A percentile compares a stretch with the other conserved stretches of the same genome.
Conservation (phyloP, 2,888 invertebrate genomes). For the Volucella inanis region DNA sequence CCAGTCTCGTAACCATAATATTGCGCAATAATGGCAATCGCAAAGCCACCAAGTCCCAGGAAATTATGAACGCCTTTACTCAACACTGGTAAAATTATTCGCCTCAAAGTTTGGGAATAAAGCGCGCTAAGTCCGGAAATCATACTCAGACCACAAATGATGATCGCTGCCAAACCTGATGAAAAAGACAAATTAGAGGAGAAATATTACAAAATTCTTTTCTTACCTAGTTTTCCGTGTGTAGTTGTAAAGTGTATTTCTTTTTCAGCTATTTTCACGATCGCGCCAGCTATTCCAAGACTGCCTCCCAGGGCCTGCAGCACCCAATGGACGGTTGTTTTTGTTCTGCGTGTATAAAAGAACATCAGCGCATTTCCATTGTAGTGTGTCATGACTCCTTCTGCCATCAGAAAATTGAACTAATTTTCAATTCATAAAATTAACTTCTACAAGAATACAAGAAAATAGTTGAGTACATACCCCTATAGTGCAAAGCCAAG, state of each 20-base stretch:
- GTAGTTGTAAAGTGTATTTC: constrained; percentile 73
- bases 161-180: constrained; percentile 75
- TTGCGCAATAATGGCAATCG: constrained; percentile 78
- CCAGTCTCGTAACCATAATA: constrained; percentile 80
- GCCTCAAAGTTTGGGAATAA: constrained; percentile 75
- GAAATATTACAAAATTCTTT: not conserved
- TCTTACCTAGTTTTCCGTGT: constrained; percentile 75
- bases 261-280: constrained; percentile 77
- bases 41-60: constrained; percentile 78
- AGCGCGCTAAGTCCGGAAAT: constrained; percentile 78
- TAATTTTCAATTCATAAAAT: constrained; percentile 22
- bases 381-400: constrained; percentile 80
- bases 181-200: too few relatives aligned
- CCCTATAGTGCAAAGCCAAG: constrained; percentile 79
- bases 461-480: constrained; percentile 58
- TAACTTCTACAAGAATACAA: not conserved
- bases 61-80: constrained; percentile 79
- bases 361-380: constrained; percentile 78
- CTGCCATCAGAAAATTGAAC: constrained; percentile 80
- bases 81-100: constrained; percentile 76
- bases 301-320: constrained; percentile 78
- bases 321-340: constrained; percentile 78
- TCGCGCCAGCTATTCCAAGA: constrained; percentile 79
- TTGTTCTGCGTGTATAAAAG: constrained; percentile 77
- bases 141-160: constrained; percentile 78